Evolutionary conservation across 2,888 invertebrate genomes (phyloP), one percentile per base, ranked within the genome.

Genomic region (Drosophila ezoana): DNA sequence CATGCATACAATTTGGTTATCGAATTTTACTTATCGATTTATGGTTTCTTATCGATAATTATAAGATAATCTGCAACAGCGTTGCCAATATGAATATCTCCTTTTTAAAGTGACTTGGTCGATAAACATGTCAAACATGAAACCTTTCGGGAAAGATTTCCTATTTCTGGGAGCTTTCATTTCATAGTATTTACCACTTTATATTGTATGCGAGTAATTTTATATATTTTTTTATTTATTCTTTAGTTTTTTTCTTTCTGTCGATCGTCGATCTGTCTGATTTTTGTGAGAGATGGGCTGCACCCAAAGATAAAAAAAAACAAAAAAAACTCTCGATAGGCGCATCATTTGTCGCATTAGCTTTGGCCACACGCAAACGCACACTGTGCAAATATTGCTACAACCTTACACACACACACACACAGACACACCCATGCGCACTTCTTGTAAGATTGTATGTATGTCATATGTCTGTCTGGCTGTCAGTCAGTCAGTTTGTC

Each of bases 401-500:
- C 14, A 20, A 23, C 28, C 8, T 5, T 35, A 20, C 35, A n/a
- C 35, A 10, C 48, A 8, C 35, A 35, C 13, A 13, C 20, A 20
- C 49, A 14, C 23, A 37, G n/a, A 14, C 20, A 37, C 37, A 1
- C 16, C 1, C 32, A 8, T 37, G 49, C 23, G 14, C 6, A n/a
- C 14, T 51, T 14, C n/a, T 59, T 60, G 18, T 8, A n/a, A 45
- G 8, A 16, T 16, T 48, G 43, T n/a, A 9, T 44, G 35, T 47
- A 18, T 43, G 23, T 49, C 58, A 20, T 33, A 32, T 38, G 47
- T n/a, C 44, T 51, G 63, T 41, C 38, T 32, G 16, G 51, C 48
- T 40, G 32, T 63, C 59, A 41, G 62, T 41, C 54, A 10, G 62
- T 57, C 49, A 14, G 57, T 18, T 59, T 67, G 67, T 72, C 79